Conservation (phyloP, 2,113 vertebrate genomes). For the Catharus bicknelli region DNA sequence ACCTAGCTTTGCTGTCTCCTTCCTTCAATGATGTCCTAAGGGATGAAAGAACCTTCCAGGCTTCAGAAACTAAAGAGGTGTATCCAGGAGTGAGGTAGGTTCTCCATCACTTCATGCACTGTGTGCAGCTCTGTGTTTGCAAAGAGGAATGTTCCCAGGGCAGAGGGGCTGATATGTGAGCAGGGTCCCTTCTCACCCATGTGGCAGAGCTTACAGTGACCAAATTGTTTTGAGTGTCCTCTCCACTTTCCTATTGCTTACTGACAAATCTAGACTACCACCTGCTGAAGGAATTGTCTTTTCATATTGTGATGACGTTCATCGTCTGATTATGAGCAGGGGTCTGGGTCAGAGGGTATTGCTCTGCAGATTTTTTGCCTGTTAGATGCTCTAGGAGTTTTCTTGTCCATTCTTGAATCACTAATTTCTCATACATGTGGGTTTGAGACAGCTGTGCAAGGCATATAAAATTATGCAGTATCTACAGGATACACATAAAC, state of each 20-base stretch:
- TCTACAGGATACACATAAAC: background rate
- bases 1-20: background rate
- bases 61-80: background rate
- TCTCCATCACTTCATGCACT: background rate
- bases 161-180: background rate
- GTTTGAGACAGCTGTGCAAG: background rate
- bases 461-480: background rate
- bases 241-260: background rate
- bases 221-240: background rate
- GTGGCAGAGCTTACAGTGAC: background rate
- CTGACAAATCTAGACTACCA: background rate
- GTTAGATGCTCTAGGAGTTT: background rate
- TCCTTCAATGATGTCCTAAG: background rate
- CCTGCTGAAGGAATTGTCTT: background rate
- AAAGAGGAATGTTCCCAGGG: background rate
- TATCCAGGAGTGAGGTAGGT: background rate
- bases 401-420: background rate
- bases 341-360: background rate
- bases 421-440: background rate
- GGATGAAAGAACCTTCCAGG: background rate
- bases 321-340: background rate
- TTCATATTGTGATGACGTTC: background rate
- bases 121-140: accelerated
- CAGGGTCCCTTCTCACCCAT: background rate
- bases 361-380: background rate